Base-by-base conservation (phyloP, 2,888 invertebrate genomes). In the Orthosia gothica region DNA sequence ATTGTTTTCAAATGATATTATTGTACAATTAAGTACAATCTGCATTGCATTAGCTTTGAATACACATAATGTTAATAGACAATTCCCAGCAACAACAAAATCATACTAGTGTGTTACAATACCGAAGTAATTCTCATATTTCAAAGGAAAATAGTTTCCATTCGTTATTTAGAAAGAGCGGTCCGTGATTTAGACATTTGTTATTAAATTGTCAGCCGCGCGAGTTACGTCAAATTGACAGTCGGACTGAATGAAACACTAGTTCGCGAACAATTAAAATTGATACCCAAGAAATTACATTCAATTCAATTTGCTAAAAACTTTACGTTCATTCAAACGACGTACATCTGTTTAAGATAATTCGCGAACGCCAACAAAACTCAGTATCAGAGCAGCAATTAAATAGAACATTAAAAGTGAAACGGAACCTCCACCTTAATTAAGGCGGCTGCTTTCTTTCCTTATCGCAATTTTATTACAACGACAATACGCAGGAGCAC, bases 381-480 rank as follows among this genome's bases (percentile, higher is more conserved):
- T 84, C 82, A 85, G 84, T 88, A 89, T 90, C 89, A 92, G 90
- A 91, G 83, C 86, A 88, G 87, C 91, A 93, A 93, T 94, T 92
- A 93, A 92, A 92, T 83, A 85, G 88, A 86, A 88, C 89, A 90
- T 91, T 90, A 91, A 92, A 93, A 90, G 90, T 91, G 90, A 91
- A 91, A 89, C 87, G 90, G 91, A 92, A 91, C 89, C 91, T 91
- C 90, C 90, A 92, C 89, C 93, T 93, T 95, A 95, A 95, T 95
- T 94, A 92, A 89, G 88, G 89, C 88, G 89, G 88, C 92, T 93
- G 94, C 90, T 93, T 94, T 94, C 92, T 94, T 93, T 94, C 93
- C 93, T 93, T 94, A 95, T 94, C 93, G 88, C 89, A 92, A 92
- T 94, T 94, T 95, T 94, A 95, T 95, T 93, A 94, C 92, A 92